These are phyloP conservation scores for Oscheius sp. DNA, from an alignment of 2,888 invertebrate genomes.

Conservation along the genomic window DNA sequence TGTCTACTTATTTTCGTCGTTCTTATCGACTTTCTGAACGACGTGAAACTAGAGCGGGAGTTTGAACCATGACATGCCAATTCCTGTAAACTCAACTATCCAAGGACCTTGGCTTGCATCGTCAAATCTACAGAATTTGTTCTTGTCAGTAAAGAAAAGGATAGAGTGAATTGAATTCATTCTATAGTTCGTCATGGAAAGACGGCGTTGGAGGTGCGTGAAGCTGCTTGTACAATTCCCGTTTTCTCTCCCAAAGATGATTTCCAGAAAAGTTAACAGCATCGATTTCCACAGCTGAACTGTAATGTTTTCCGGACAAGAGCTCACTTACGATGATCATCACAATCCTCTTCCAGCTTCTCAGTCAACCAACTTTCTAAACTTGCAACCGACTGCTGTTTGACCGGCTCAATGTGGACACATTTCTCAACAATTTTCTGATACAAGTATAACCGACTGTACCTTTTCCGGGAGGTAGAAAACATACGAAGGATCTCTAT, in stretches of 20 bases:
- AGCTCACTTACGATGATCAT: background rate
- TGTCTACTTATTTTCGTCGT: background rate
- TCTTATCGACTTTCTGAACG: too few relatives aligned
- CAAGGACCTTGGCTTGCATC: background rate
- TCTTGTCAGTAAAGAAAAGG: background rate
- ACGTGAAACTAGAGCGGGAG: too few relatives aligned
- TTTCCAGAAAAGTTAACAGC: background rate
- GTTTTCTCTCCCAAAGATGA: constrained; percentile 28
- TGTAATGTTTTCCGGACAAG: background rate
- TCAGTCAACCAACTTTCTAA: constrained; percentile 16
- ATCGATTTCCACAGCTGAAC: constrained; percentile 2
- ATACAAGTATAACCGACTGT: background rate
- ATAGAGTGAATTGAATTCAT: background rate
- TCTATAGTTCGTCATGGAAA: constrained; percentile 27
- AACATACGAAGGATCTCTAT: background rate
- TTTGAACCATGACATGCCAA: too few relatives aligned
- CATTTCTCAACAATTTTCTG: background rate
- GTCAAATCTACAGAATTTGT: background rate
- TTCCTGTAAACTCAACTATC: background rate
- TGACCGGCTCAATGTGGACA: constrained; percentile 17
- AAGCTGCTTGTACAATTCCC: background rate
- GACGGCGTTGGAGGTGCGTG: constrained; percentile 10
- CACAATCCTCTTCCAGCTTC: constrained; percentile 13
- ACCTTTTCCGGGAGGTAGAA: constrained; percentile 12
- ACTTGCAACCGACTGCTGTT: constrained; percentile 5